Evolutionary conservation across 2,888 invertebrate species (phyloP).

Genomic region (Sinelater perroti): DNA sequence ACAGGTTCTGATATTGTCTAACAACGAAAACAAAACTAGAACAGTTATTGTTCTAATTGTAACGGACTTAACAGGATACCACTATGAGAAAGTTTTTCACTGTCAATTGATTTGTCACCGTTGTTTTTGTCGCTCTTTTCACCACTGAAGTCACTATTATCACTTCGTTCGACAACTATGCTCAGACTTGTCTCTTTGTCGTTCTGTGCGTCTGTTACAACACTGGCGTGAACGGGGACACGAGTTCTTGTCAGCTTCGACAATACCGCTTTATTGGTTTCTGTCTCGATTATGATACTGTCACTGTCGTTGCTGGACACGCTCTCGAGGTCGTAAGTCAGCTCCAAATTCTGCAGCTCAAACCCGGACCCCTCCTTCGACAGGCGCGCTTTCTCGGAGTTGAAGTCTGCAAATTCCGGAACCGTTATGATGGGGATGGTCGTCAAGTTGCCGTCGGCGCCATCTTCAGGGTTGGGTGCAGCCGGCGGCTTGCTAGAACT

Average conservation of each 20-base stretch:
- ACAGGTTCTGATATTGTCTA: too few relatives aligned
- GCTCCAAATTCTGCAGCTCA: constrained; percentile 59
- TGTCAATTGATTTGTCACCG: constrained; percentile 39
- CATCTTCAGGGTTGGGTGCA: constrained; percentile 33
- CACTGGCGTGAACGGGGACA: constrained; percentile 46
- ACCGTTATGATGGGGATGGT: constrained; percentile 50
- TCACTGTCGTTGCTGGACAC: constrained; percentile 53
- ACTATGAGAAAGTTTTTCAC: constrained; percentile 59
- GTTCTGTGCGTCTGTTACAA: constrained; percentile 37
- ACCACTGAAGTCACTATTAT: constrained; percentile 49
- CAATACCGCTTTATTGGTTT: constrained; percentile 27
- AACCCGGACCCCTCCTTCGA: constrained; percentile 59
- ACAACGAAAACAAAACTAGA: constrained; percentile 24
- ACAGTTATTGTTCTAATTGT: constrained; percentile 64
- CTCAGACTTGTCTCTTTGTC: constrained; percentile 54
- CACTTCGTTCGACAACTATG: constrained; percentile 56
- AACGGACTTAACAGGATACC: constrained; percentile 73
- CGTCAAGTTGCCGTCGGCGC: constrained; percentile 41
- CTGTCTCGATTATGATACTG: constrained; percentile 41
- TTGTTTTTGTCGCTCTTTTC: constrained; percentile 35
- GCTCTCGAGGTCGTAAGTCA: constrained; percentile 55
- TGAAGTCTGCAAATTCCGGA: constrained; percentile 49
- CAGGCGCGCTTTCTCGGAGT: constrained; percentile 48
- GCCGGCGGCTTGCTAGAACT: constrained; percentile 48
- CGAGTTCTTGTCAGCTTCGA: constrained; percentile 54